Evolutionary conservation across 1,140 invertebrate genomes (phyloP).

Genomic region (Frieseomelitta varia): DNA sequence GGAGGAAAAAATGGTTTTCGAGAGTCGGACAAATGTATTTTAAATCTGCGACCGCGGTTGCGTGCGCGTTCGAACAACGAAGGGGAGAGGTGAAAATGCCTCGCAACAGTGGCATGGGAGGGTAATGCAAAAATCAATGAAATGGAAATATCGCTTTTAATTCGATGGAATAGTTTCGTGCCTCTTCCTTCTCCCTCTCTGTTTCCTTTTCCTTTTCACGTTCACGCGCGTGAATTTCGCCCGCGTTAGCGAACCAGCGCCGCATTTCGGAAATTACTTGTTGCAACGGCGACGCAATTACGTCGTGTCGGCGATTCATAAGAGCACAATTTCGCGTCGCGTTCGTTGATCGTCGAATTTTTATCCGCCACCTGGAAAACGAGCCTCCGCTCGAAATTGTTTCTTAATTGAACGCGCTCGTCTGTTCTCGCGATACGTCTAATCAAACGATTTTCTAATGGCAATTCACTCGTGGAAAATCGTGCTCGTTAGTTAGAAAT

Average conservation of each 20-base stretch:
- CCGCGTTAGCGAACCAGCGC: not conserved
- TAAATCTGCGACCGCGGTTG: conserved; percentile 20
- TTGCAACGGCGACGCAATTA: conserved; percentile 33
- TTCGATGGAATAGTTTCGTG: not conserved
- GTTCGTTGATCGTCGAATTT: conserved; percentile 27
- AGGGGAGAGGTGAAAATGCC: not conserved
- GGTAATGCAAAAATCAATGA: conserved; percentile 30
- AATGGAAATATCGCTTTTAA: conserved; percentile 35
- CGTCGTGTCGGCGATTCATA: conserved; percentile 31
- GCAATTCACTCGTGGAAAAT: not conserved
- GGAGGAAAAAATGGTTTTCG: conserved; percentile 10
- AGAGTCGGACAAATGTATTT: conserved; percentile 41
- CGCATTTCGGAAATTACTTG: conserved; percentile 36
- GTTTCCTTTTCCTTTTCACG: not conserved
- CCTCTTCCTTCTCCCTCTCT: not conserved
- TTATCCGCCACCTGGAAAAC: conserved; percentile 21
- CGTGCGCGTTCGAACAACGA: not conserved
- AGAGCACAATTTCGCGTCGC: conserved; percentile 19
- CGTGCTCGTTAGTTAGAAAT: not conserved
- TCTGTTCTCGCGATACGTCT: not conserved
- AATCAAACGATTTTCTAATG: not conserved
- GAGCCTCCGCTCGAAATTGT: conserved; percentile 16
- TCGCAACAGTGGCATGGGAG: not conserved
- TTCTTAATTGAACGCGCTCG: conserved; percentile 17
- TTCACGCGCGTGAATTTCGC: not conserved